phyloP scores from a whole-genome alignment of 2,113 vertebrate species.

The Sula dactylatra region DNA sequence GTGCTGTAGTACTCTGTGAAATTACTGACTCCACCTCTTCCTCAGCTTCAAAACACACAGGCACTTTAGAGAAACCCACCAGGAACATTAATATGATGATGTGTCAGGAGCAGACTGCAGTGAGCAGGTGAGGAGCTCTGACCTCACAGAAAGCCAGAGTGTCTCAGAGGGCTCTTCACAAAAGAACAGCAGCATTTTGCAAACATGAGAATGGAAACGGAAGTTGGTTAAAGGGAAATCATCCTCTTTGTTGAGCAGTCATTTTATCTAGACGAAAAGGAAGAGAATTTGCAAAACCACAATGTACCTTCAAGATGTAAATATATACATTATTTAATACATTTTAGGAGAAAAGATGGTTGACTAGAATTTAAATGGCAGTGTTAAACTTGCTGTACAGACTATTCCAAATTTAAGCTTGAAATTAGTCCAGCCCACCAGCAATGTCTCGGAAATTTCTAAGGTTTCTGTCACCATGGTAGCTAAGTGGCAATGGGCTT shows the following conservation, averaged over 20 bases:
- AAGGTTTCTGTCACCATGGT: conserved; percentile 24
- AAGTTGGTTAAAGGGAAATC: neutral
- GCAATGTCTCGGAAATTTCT: neutral
- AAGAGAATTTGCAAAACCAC: neutral
- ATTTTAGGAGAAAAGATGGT: neutral
- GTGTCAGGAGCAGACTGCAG: neutral
- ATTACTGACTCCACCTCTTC: neutral
- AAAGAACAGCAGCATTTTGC: neutral
- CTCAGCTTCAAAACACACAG: neutral
- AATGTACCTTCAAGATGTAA: neutral
- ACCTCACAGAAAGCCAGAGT: neutral
- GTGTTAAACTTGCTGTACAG: neutral
- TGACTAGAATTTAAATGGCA: neutral
- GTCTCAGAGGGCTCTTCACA: neutral
- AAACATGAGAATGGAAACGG: neutral
- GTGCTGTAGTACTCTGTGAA: neutral
- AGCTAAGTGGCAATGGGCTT: neutral
- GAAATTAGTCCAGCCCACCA: neutral
- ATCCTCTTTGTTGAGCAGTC: neutral
- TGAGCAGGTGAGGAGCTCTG: neutral
- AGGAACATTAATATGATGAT: neutral
- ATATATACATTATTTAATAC: neutral
- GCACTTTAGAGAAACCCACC: neutral
- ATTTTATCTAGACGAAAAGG: neutral
- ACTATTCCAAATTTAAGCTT: neutral